These are phyloP conservation scores for Pangasius sanitwongsei DNA, from an alignment of 2,797 vertebrate genomes.

Conservation along the genomic window DNA sequence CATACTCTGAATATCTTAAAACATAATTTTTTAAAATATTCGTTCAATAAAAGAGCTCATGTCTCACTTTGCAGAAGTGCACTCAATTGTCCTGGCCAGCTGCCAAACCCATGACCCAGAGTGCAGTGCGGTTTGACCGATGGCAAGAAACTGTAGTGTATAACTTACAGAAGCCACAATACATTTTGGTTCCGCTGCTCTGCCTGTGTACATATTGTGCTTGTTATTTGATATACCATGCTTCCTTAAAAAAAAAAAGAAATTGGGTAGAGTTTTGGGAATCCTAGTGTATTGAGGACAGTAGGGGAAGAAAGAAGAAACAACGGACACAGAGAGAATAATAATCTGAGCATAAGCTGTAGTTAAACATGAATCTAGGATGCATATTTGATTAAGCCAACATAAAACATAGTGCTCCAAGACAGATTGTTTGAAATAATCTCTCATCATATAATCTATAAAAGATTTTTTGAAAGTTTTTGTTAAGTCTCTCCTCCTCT, in stretches of 20 bases:
- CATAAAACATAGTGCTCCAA: background rate
- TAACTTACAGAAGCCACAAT: conserved; percentile 12
- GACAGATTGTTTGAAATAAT: background rate
- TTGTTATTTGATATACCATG: conserved; percentile 4
- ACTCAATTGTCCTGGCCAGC: conserved; percentile 1
- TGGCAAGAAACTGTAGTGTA: background rate
- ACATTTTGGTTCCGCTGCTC: background rate
- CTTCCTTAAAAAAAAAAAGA: background rate
- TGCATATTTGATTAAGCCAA: background rate
- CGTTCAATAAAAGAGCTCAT: background rate
- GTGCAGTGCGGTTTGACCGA: conserved; percentile 2
- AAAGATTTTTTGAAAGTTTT: background rate
- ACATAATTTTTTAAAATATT: background rate
- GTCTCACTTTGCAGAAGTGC: background rate
- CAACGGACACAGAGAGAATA: background rate
- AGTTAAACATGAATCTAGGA: background rate
- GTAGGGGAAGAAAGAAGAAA: background rate
- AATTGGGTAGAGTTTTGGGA: background rate
- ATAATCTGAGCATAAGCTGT: background rate
- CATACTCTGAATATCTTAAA: background rate
- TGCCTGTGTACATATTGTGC: conserved; percentile 13
- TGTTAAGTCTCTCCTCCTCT: background rate
- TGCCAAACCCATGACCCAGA: conserved; percentile 15
- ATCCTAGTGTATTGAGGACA: background rate
- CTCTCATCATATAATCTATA: background rate